These are phyloP conservation scores for Phasia obesa DNA, from an alignment of 2,888 invertebrate species.

Conservation along the genomic window DNA sequence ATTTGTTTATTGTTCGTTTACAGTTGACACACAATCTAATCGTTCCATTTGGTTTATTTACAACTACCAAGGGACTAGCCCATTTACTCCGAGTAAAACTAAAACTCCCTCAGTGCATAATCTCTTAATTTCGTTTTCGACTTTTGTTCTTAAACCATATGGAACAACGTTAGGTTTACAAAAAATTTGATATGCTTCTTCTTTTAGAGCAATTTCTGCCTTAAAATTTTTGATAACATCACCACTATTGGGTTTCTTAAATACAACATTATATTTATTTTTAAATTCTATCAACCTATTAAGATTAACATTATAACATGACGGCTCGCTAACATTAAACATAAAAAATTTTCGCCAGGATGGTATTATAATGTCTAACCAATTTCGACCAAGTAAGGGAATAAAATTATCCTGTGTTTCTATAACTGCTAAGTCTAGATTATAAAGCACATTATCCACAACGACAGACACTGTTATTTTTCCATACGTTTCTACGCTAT, in stretches of 20 bases:
- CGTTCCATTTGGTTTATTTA: constrained; percentile 52
- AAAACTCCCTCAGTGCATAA: constrained; percentile 46
- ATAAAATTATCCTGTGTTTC: constrained; percentile 18
- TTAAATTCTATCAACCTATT: neutral
- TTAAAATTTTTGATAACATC: constrained; percentile 42
- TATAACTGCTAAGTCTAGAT: constrained; percentile 36
- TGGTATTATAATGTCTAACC: constrained; percentile 30
- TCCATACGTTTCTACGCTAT: constrained; percentile 3
- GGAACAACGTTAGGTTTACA: constrained; percentile 46
- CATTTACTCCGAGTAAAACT: constrained; percentile 50
- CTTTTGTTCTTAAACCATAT: constrained; percentile 42
- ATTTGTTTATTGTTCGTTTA: constrained; percentile 50
- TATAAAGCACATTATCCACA: constrained; percentile 8
- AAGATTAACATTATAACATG: neutral
- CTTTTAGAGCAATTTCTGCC: constrained; percentile 46
- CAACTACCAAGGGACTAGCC: constrained; percentile 59
- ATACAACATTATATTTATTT: constrained; percentile 11
- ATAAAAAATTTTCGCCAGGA: constrained; percentile 24
- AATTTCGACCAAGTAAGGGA: constrained; percentile 31
- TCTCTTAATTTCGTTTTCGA: constrained; percentile 51
- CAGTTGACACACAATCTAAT: constrained; percentile 60
- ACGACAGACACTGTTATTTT: constrained; percentile 6
- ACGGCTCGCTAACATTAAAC: neutral
- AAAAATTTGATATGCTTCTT: constrained; percentile 32
- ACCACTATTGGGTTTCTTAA: constrained; percentile 5